Percentiles rank a stretch among this genome's conserved stretches.
Conservation (phyloP, 1,140 invertebrate genomes). For the Calycopis cecrops region DNA sequence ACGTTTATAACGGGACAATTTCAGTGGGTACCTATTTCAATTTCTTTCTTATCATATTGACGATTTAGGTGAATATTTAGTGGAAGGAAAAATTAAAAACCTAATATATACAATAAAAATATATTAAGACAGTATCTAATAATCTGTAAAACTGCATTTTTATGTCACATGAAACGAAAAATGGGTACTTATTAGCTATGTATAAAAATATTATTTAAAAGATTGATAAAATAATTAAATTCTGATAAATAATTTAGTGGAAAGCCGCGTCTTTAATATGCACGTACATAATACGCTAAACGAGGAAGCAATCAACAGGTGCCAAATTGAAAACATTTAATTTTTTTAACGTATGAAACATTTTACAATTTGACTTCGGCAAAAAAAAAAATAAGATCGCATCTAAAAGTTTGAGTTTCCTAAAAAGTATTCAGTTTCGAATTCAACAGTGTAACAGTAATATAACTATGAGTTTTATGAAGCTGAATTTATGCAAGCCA, state of each 20-base stretch:
- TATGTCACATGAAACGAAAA: too few relatives aligned
- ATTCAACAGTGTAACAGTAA: slow-evolving; percentile 13
- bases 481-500: slow-evolving; percentile 13
- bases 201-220: neutral
- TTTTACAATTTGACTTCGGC: neutral
- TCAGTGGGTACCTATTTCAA: too few relatives aligned
- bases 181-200: too few relatives aligned
- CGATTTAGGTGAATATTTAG: neutral
- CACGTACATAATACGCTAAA: slow-evolving; percentile 3
- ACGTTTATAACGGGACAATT: too few relatives aligned
- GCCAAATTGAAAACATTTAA: slow-evolving; percentile 9
- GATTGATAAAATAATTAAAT: too few relatives aligned
- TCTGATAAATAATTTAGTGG: too few relatives aligned
- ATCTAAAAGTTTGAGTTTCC: neutral
- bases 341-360: slow-evolving; percentile 3
- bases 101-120: too few relatives aligned
- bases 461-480: slow-evolving; percentile 16
- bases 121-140: too few relatives aligned
- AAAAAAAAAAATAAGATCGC: neutral
- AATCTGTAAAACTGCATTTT: too few relatives aligned
- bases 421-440: slow-evolving; percentile 3
- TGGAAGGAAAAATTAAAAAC: too few relatives aligned
- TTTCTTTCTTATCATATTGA: too few relatives aligned
- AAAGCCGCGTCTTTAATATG: too few relatives aligned
- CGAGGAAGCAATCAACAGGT: slow-evolving; percentile 16